Evolutionary conservation across 2,113 vertebrate species (phyloP).

Genomic region (Nesoenas mayeri): DNA sequence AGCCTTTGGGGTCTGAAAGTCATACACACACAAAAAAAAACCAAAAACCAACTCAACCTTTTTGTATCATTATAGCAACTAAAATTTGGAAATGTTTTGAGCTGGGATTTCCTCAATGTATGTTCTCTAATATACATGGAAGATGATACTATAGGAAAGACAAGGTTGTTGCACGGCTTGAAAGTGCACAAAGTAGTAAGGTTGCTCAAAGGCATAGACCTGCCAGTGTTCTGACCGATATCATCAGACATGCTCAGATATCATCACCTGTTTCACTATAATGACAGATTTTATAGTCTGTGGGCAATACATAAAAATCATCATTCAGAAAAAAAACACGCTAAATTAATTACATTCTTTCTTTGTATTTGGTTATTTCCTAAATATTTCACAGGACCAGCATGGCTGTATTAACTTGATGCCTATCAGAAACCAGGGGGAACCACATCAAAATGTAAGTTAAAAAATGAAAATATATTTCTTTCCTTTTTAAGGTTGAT

Average conservation of each 20-base stretch:
- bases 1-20: not conserved
- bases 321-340: not conserved
- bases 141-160: not conserved
- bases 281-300: not conserved
- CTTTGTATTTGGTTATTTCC: not conserved
- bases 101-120: not conserved
- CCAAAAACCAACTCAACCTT: not conserved
- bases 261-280: not conserved
- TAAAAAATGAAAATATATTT: not conserved
- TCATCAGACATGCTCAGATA: not conserved
- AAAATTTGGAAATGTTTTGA: not conserved
- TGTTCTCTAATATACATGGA: not conserved
- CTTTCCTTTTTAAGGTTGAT: slow-evolving; percentile 1
- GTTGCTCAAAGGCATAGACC: not conserved
- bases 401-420: not conserved
- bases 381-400: not conserved
- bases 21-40: not conserved
- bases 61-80: not conserved
- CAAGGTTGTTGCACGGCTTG: not conserved
- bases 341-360: not conserved
- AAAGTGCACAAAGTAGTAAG: not conserved
- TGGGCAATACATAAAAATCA: not conserved
- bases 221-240: not conserved
- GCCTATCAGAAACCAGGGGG: not conserved
- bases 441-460: not conserved